These are phyloP conservation scores for Rhyacophila brunnea DNA, from an alignment of 1,140 invertebrate species.

Conservation along the genomic window DNA sequence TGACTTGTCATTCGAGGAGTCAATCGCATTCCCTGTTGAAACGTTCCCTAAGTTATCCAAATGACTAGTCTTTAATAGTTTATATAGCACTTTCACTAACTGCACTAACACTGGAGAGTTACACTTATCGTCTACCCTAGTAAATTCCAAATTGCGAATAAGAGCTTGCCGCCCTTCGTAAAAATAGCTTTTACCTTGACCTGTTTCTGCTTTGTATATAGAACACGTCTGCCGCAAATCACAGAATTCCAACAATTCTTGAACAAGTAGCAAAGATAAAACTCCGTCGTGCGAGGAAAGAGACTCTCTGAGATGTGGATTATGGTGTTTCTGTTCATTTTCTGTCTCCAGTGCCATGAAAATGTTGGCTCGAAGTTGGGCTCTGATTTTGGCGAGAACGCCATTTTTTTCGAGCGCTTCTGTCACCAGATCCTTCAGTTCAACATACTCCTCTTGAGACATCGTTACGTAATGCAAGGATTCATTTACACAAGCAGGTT, in stretches of 20 bases:
- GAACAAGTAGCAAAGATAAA: constrained; percentile 45
- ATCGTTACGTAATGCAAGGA: constrained; percentile 32
- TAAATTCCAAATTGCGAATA: constrained; percentile 18
- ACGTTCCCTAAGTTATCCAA: not conserved
- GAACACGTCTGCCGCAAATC: constrained; percentile 52
- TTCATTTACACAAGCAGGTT: not conserved
- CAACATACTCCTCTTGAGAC: constrained; percentile 53
- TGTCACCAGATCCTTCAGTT: constrained; percentile 51
- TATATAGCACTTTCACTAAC: constrained; percentile 16
- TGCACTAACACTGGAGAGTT: constrained; percentile 27
- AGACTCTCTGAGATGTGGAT: constrained; percentile 45
- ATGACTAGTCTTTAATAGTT: constrained; percentile 12
- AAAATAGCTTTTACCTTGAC: constrained; percentile 47
- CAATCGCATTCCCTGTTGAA: not conserved
- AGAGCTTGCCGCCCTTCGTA: constrained; percentile 39
- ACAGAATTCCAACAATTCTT: constrained; percentile 53
- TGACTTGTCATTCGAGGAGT: constrained; percentile 12
- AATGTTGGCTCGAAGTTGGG: constrained; percentile 50
- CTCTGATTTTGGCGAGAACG: constrained; percentile 52
- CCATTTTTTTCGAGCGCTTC: constrained; percentile 54
- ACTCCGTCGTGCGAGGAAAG: constrained; percentile 48
- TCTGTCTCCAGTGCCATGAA: constrained; percentile 53
- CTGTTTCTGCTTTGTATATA: constrained; percentile 51
- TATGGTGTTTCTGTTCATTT: constrained; percentile 46
- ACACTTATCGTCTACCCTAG: constrained; percentile 5